Percentiles rank a stretch among this genome's conserved stretches.
Conservation (phyloP, 1,140 invertebrate species). For the Phenacoccus solenopsis region DNA sequence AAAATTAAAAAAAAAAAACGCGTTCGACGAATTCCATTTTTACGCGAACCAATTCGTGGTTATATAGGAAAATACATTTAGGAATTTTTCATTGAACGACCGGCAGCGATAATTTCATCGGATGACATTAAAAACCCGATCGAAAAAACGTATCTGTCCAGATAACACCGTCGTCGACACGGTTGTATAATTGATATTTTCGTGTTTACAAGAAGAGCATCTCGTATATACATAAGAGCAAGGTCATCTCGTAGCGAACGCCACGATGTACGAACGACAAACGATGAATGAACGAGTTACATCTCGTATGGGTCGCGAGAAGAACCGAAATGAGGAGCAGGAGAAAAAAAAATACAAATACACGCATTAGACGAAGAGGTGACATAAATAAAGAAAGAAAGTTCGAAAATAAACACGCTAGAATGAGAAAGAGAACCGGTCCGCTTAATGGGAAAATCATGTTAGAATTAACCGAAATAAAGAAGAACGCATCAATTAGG, state of each 20-base stretch:
- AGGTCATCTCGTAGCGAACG: background rate
- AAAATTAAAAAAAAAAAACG: no score
- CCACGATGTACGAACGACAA: background rate
- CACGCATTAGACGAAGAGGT: constrained; percentile 13
- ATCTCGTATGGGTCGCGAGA: background rate
- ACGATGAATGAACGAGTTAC: constrained; percentile 15
- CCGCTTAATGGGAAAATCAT: constrained; percentile 23
- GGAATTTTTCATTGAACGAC: no score
- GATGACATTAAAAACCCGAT: background rate
- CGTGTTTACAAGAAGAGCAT: background rate
- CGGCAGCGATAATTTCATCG: background rate
- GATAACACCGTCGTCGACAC: background rate
- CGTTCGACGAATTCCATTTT: no score
- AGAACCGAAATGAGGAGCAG: background rate
- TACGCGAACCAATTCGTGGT: no score
- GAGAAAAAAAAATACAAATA: background rate
- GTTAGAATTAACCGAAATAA: constrained; percentile 24
- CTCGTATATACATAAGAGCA: background rate
- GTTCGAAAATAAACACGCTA: background rate
- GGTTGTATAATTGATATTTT: background rate
- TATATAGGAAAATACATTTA: no score
- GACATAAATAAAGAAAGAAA: background rate
- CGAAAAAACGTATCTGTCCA: background rate
- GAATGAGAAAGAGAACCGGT: constrained; percentile 16
- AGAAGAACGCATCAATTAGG: constrained; percentile 23